phyloP scores from a whole-genome alignment of 2,888 invertebrate genomes.

The Vesta saturnalis region DNA sequence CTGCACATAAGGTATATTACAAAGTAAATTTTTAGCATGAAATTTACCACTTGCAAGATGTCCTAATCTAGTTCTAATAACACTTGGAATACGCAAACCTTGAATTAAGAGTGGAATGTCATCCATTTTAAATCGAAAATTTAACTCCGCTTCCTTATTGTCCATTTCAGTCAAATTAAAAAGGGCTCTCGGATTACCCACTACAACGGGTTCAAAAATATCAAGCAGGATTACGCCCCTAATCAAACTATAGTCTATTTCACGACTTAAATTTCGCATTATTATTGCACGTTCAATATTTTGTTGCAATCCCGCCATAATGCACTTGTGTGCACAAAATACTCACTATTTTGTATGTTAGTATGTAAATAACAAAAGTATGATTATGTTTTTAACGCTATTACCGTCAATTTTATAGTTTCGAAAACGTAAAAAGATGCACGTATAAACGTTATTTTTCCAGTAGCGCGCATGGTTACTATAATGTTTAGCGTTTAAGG shows the following conservation, averaged over 20 bases:
- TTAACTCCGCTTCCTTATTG: neutral
- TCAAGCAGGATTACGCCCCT: neutral
- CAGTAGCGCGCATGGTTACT: neutral
- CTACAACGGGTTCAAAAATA: neutral
- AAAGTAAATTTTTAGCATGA: neutral
- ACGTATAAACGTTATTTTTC: neutral
- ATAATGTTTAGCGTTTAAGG: neutral
- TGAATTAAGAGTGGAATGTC: neutral
- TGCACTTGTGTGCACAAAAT: neutral
- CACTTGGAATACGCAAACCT: neutral
- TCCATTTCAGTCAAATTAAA: neutral
- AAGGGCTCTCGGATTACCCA: neutral
- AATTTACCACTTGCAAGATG: neutral
- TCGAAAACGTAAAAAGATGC: neutral
- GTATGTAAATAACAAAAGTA: neutral
- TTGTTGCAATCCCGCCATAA: constrained; percentile 1
- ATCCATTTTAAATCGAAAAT: neutral
- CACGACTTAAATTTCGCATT: neutral
- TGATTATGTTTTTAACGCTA: neutral
- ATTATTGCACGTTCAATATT: neutral
- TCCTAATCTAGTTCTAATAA: neutral
- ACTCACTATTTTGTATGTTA: neutral
- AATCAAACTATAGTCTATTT: neutral
- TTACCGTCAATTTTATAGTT: neutral
- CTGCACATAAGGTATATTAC: neutral